A percentile compares a stretch with the other conserved stretches of the same genome.
phyloP scores from a whole-genome alignment of 2,797 vertebrate species.

The Melopsittacus undulatus region DNA sequence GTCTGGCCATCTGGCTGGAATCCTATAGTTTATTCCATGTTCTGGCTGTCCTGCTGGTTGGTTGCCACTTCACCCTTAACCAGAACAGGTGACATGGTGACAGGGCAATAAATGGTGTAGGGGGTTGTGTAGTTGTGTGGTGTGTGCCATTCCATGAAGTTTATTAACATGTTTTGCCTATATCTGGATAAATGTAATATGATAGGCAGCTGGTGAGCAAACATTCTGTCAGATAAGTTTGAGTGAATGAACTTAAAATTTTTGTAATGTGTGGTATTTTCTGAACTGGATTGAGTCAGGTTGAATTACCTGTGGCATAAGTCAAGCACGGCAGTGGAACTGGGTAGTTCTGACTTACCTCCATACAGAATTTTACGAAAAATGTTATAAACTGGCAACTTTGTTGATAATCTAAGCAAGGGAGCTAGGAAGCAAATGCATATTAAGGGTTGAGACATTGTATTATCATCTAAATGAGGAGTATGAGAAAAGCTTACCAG shows the following conservation, averaged over 20 bases:
- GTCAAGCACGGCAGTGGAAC: neutral
- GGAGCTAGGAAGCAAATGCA: neutral
- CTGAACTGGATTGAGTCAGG: neutral
- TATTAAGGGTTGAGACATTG: neutral
- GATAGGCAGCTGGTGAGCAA: neutral
- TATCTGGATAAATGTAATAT: neutral
- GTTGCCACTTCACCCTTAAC: neutral
- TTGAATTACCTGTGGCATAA: neutral
- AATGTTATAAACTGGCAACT: neutral
- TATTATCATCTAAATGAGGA: neutral
- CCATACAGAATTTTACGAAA: neutral
- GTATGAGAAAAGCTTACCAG: neutral
- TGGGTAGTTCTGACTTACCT: neutral
- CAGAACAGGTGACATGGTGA: neutral
- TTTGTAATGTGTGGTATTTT: neutral
- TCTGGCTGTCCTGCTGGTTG: neutral
- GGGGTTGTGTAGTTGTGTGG: neutral
- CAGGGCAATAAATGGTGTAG: neutral
- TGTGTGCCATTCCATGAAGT: accelerated
- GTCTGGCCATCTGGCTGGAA: neutral
- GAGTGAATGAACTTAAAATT: neutral
- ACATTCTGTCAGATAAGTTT: neutral
- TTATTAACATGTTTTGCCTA: neutral
- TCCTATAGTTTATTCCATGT: neutral
- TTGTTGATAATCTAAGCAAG: neutral